Evolutionary conservation across 2,113 vertebrate genomes (phyloP), one percentile per base, ranked within the genome.

Genomic region (Peromyscus californicus): DNA sequence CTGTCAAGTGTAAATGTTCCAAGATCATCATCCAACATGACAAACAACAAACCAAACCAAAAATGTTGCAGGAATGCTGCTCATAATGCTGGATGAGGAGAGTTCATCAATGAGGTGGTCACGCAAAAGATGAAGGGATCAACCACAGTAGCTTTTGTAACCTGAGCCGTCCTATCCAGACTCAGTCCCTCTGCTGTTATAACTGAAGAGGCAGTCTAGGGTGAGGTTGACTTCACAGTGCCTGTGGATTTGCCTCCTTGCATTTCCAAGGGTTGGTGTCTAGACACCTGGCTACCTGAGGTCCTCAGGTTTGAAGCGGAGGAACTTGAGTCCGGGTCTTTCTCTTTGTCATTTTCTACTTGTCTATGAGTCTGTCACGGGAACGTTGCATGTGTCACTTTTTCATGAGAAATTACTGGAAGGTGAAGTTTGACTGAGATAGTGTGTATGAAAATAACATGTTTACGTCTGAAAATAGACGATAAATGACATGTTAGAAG

Each of bases 341-440:
- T 31, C 4, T 51, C 57, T 87, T 61, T 65, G 54, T 29, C 79
- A 51, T 13, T 67, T 91, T 57, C 82, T 86, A 19, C 39, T 15
- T 82, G 70, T 45, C 31, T 9, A 0, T 72, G 42, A 78, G n/a
- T 57, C 54, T 86, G 12, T 57, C 67, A 45, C 13, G 54, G 82
- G 78, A 90, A 88, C 21, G 69, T 67, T 74, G 10, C 79, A 54
- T 36, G 13, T 45, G 29, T 54, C 48, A 70, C 45, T 69, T 89
- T 48, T 84, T 22, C 10, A 7, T 29, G 85, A 93, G 85, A 89
- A 86, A 82, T 29, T 84, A 76, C 31, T 75, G 83, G 36, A 78
- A 85, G 67, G 48, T 59, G 10, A 93, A 90, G 39, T 79, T 63
- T 82, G 59, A 33, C 72, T n/a, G 16, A 90, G 36, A 59, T n/a